A percentile compares a stretch with the other conserved stretches of the same genome.
These are phyloP conservation scores for Papilio machaon DNA, from an alignment of 1,140 invertebrate genomes.

Conservation along the genomic window DNA sequence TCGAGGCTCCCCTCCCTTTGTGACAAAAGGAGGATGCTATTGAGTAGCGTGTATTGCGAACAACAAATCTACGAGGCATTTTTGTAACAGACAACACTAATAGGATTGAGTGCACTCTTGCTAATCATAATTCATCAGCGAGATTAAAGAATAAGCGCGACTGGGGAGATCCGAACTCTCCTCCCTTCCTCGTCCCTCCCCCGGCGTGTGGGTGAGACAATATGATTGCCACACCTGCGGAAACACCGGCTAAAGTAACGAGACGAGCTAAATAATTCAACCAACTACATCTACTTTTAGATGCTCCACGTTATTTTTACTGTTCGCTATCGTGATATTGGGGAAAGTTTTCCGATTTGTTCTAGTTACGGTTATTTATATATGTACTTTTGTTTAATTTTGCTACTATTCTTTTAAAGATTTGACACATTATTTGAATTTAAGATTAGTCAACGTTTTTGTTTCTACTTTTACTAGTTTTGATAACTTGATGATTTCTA, in stretches of 20 bases:
- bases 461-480: neutral
- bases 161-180: slow-evolving; percentile 51
- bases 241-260: slow-evolving; percentile 73
- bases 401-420: neutral
- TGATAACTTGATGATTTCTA: neutral
- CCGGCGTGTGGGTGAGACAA: slow-evolving; percentile 68
- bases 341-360: neutral
- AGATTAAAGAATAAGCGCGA: slow-evolving; percentile 79
- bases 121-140: slow-evolving; percentile 81
- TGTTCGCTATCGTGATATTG: slow-evolving; percentile 4
- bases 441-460: neutral
- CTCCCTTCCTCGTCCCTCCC: slow-evolving; percentile 42
- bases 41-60: slow-evolving; percentile 34
- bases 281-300: slow-evolving; percentile 55
- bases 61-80: slow-evolving; percentile 60
- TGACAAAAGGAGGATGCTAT: slow-evolving; percentile 27
- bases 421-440: neutral
- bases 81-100: slow-evolving; percentile 66
- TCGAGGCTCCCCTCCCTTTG: slow-evolving; percentile 19
- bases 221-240: slow-evolving; percentile 80
- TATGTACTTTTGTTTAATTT: neutral
- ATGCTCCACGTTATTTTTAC: slow-evolving; percentile 54
- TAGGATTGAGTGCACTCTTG: slow-evolving; percentile 78
- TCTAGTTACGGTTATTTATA: neutral
- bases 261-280: slow-evolving; percentile 79